Evolutionary conservation across 2,888 invertebrate species (phyloP).

Genomic region (Esperia sulphurella): DNA sequence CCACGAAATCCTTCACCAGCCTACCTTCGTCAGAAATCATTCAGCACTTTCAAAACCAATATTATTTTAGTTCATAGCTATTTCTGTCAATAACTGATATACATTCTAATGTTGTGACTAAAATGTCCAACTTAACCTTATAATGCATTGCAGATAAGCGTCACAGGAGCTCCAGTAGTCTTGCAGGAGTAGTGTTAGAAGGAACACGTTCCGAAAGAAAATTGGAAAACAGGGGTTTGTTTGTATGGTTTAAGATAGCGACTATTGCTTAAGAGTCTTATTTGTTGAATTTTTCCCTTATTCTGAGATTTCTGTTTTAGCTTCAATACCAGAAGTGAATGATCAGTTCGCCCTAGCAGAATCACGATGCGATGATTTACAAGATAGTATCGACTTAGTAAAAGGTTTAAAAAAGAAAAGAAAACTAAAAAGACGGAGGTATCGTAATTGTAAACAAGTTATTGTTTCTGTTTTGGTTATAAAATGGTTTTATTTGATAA

Average conservation of each 20-base stretch:
- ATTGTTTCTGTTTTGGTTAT: background rate
- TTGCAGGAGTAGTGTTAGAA: slow-evolving; percentile 50
- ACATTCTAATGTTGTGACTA: no score
- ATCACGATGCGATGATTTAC: slow-evolving; percentile 57
- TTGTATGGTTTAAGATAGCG: background rate
- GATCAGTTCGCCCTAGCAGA: slow-evolving; percentile 62
- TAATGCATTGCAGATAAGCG: slow-evolving; percentile 56
- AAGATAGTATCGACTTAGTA: slow-evolving; percentile 62
- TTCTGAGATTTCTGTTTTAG: slow-evolving; percentile 22
- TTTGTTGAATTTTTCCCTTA: background rate
- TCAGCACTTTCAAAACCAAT: no score
- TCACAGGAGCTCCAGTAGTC: slow-evolving; percentile 67
- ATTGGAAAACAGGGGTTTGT: slow-evolving; percentile 49
- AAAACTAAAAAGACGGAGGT: slow-evolving; percentile 66
- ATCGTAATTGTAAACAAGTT: background rate
- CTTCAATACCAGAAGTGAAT: slow-evolving; percentile 59
- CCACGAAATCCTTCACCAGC: no score
- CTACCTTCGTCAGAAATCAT: no score
- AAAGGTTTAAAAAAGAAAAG: slow-evolving; percentile 58
- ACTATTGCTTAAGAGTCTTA: background rate
- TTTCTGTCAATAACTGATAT: no score
- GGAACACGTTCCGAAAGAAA: slow-evolving; percentile 62
- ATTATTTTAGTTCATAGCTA: no score
- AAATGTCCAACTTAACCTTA: background rate
- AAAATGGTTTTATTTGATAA: background rate